phyloP scores from a whole-genome alignment of 2,113 vertebrate species.

The Actinemys pallida region DNA sequence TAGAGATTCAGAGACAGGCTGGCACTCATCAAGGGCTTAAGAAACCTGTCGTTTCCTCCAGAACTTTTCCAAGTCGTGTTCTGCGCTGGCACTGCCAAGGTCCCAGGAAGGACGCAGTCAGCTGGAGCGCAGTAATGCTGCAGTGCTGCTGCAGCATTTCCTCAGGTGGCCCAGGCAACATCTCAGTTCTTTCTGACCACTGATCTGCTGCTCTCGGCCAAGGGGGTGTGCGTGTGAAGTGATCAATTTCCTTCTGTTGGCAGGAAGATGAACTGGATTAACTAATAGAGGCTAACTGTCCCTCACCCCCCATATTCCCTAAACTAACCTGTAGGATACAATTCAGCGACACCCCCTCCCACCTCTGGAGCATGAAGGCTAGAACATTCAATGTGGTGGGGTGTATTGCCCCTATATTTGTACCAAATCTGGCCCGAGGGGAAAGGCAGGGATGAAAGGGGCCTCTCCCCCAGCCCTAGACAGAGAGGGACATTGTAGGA shows the following conservation, averaged over 20 bases:
- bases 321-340: background rate
- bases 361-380: background rate
- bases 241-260: background rate
- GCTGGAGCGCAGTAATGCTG: background rate
- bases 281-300: background rate
- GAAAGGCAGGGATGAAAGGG: background rate
- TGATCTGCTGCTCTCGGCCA: background rate
- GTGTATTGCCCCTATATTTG: background rate
- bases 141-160: background rate
- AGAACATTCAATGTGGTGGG: background rate
- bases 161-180: background rate
- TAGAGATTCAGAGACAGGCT: background rate
- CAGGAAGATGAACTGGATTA: background rate
- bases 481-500: background rate
- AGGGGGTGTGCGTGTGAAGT: background rate
- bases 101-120: background rate
- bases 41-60: background rate
- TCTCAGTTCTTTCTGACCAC: background rate
- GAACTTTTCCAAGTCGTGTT: background rate
- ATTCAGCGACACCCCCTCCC: background rate
- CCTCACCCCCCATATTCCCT: background rate
- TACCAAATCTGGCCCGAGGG: background rate
- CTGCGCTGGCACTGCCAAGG: background rate
- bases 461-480: background rate
- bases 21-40: background rate